Evolutionary conservation across 2,888 invertebrate species (phyloP), one percentile per base, ranked within the genome.

Genomic region (Oxystoma pomonae): DNA sequence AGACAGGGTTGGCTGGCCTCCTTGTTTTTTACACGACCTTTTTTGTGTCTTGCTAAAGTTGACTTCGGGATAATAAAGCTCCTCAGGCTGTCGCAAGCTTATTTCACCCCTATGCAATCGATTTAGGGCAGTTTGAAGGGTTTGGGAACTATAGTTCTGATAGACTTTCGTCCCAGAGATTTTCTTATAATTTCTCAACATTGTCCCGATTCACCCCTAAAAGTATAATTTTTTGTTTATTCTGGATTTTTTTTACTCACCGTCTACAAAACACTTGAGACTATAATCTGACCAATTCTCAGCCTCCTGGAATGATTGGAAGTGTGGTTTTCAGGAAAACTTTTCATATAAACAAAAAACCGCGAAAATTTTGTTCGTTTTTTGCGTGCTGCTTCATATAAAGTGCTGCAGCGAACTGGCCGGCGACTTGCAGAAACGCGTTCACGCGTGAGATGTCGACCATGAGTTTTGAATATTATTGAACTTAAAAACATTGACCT

Each of bases 131-230:
- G 20, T 19, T 57, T 57, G 16, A 20, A 20, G 16, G 16, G 22
- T n/a, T 21, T 57, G n/a, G n/a, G 57, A 16, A 22, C 22, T 22
- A 57, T 20, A 57, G 22, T 57, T 57, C 22, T 57, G 20, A 16
- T 57, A 57, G 20, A 57, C 20, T 22, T 20, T 57, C 21, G 20
- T 18, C 5, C 20, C 57, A 20, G 57, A 21, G 20, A 20, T 16
- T 19, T 57, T 57, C 22, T 57, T 57, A 20, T 57, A 57, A 21
- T 57, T 57, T 57, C 57, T 57, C 21, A 22, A 16, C 57, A 57
- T 57, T 19, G 57, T 57, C 20, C 57, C 57, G 57, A 57, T 57
- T 57, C 20, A 19, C 57, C 57, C 57, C 57, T 57, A 19, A 57
- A 57, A 57, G 16, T 55, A 35, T 3, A 35, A 35, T 35, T 35